Conservation (phyloP, 1,140 invertebrate species). For the Saxidomus purpurata region DNA sequence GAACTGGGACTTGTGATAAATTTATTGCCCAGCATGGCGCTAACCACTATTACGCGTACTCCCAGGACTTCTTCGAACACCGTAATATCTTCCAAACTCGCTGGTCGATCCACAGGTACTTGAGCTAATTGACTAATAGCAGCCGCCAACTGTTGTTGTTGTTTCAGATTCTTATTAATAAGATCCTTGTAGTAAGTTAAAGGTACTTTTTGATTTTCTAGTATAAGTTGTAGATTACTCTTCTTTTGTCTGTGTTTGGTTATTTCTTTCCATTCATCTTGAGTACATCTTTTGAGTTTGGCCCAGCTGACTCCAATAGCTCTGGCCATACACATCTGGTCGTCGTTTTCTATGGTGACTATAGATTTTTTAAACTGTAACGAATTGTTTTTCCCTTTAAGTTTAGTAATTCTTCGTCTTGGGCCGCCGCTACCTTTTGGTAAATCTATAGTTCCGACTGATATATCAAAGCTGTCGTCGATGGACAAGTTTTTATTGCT, state of each 20-base stretch:
- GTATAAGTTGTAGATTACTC: constrained; percentile 23
- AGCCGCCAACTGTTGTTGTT: constrained; percentile 8
- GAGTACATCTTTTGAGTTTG: no score
- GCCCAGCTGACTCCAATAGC: no score
- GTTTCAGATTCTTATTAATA: neutral
- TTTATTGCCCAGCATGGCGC: constrained; percentile 2
- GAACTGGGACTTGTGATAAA: constrained; percentile 1
- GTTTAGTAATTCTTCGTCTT: no score
- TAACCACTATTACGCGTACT: constrained; percentile 31
- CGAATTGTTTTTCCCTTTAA: no score
- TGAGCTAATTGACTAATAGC: neutral
- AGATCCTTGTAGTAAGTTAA: no score
- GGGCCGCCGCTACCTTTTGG: neutral
- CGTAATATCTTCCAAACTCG: neutral
- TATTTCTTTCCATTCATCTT: constrained; percentile 2
- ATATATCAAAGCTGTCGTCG: constrained; percentile 30
- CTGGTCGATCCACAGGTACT: constrained; percentile 28
- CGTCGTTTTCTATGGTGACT: constrained; percentile 48
- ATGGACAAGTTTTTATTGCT: constrained; percentile 35
- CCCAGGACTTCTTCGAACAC: constrained; percentile 21
- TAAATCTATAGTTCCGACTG: constrained; percentile 14
- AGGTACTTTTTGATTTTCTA: constrained; percentile 14
- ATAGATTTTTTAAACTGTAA: constrained; percentile 52
- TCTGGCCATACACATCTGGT: no score
- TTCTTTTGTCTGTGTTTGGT: constrained; percentile 7